Evolutionary conservation across 1,140 invertebrate genomes (phyloP).

Genomic region (Rhopalosiphum padi): DNA sequence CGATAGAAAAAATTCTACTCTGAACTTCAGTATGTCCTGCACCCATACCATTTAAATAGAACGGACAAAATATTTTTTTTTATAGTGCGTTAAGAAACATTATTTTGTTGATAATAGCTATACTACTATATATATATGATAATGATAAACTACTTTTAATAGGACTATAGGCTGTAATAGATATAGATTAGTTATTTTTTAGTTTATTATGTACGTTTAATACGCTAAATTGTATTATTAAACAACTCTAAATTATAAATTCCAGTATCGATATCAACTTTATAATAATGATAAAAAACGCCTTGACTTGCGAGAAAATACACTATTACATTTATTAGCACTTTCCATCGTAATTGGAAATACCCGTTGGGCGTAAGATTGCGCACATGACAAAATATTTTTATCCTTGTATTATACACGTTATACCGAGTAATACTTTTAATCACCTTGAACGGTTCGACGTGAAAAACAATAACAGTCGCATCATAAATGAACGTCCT

Average conservation of each 20-base stretch:
- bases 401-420: neutral
- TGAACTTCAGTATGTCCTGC: neutral
- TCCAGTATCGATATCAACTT: neutral
- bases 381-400: conserved; percentile 32
- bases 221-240: neutral
- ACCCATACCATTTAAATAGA: neutral
- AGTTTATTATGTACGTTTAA: neutral
- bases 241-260: neutral
- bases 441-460: conserved; percentile 50
- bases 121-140: neutral
- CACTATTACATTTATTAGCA: conserved; percentile 14
- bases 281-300: neutral
- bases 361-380: neutral
- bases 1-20: neutral
- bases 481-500: conserved; percentile 12
- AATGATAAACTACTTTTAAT: neutral
- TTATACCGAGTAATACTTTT: conserved; percentile 18
- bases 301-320: neutral
- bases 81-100: neutral
- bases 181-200: neutral
- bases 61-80: neutral
- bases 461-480: conserved; percentile 43
- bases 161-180: neutral
- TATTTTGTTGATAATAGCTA: neutral
- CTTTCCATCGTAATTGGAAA: conserved; percentile 15